Evolutionary conservation across 2,113 vertebrate species (phyloP), one percentile per base, ranked within the genome.

Genomic region (Phoenicopterus ruber): DNA sequence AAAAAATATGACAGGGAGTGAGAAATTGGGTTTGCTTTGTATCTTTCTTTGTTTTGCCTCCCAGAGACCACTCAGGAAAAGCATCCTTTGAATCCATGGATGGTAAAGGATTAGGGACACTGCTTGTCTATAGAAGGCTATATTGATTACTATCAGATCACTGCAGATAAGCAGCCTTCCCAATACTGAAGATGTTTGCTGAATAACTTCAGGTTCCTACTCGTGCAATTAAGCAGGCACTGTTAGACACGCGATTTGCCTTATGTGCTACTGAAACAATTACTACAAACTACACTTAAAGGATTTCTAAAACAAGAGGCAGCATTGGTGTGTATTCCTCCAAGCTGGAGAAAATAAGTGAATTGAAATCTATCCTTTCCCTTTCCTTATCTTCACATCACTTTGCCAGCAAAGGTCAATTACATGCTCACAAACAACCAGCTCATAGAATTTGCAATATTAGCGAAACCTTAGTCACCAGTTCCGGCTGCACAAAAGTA

Each of bases 381-480:
- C 89, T 79, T 92, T 94, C 78, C 81, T 95, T 95, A 96, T 94
- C 96, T 93, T 66, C 62, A 44, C 70, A 95, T 91, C 89, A 25
- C 54, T 91, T 82, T 62, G 73, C 91, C 87, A 70, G 86, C 62
- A 96, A 95, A 93, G 93, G 93, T 93, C 91, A 97, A 85, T 85
- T 93, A 93, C 62, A 42, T 18, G 78, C 87, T 96, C 91, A 80
- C 89, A 90, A 96, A 82, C 95, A 94, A 85, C 66, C 91, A 96
- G 65, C 77, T 92, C 90, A 88, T 4, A 94, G 72, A 96, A 96
- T 80, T 0, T 91, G 94, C 91, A 86, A 66, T 93, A 95, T 76
- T 95, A 97, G 82, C n/a, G 58, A 95, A 97, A 96, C 74, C 66
- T 94, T 94, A 97, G 94, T 95, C 94, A 95, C 93, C 93, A 70